Base-by-base conservation (phyloP, 2,113 vertebrate genomes). In the Periophthalmus modestus region DNA sequence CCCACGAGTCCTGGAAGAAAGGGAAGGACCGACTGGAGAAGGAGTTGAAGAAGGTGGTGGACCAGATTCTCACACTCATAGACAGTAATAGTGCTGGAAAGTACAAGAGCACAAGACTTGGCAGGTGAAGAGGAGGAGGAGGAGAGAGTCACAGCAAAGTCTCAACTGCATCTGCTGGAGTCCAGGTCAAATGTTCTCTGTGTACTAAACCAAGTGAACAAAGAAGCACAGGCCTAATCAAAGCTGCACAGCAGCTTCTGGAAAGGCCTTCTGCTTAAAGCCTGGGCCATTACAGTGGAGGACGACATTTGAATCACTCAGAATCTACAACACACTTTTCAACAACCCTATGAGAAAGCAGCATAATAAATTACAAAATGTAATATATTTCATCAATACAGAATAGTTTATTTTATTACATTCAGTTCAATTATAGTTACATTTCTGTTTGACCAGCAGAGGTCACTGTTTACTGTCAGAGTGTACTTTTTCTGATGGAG, bases 361-460 rank as follows among this genome's bases (percentile, higher is more conserved):
- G 46, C 13, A 10, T 12, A 47, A 47, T 1, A 28, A 28, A 28
- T 28, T 3, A 28, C 28, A 28, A 28, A 28, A 28, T 28, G 36
- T 39, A 39, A 39, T 39, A 39, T 9, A 39, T 4, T 39, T 39
- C 36, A 39, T 39, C 36, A 39, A 39, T 39, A 39, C 36, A 39
- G 3, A 39, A 39, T 5, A 39, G 36, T 39, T 39, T 39, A 39
- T 43, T 14, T 5, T 24, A 5, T 28, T 28, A 58, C 4, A 1
- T 59, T 59, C 9, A n/a, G 2, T 19, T 13, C 0, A 13, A 14
- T 16, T 23, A 7, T 5, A 21, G n/a, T 57, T 11, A 21, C 14
- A 4, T 65, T 65, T 65, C 6, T 21, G 15, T n/a, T 65, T 72
- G 75, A 67, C 79, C 92, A 91, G 84, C 77, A 92, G 92, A 75